phyloP scores from a whole-genome alignment of 2,113 vertebrate species.

The Gnathonemus echidnorhynchus region DNA sequence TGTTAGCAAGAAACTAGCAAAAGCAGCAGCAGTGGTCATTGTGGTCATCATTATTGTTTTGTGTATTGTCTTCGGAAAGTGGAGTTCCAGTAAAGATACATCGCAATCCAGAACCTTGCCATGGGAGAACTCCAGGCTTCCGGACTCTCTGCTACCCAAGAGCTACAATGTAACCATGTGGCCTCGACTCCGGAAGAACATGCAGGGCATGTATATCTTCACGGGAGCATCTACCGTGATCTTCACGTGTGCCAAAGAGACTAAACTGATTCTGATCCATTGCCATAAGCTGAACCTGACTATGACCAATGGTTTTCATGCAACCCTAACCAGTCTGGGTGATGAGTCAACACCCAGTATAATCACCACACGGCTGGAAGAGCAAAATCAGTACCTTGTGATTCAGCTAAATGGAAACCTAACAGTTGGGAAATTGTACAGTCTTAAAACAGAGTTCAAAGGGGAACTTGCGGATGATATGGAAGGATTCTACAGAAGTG shows the following conservation, averaged over 20 bases:
- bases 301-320: background rate
- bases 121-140: constrained; percentile 78
- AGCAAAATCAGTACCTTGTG: constrained; percentile 72
- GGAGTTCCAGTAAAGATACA: constrained; percentile 53
- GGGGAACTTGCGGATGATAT: constrained; percentile 84
- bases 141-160: constrained; percentile 54
- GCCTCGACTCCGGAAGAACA: constrained; percentile 56
- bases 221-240: constrained; percentile 61
- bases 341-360: constrained; percentile 27
- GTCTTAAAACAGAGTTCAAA: constrained; percentile 58
- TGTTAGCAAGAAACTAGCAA: constrained; percentile 68
- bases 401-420: constrained; percentile 53
- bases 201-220: constrained; percentile 64
- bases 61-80: constrained; percentile 70
- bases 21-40: constrained; percentile 57
- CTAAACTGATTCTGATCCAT: constrained; percentile 79
- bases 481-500: constrained; percentile 87
- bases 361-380: constrained; percentile 50
- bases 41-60: constrained; percentile 71
- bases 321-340: constrained; percentile 2
- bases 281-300: constrained; percentile 79
- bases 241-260: constrained; percentile 65
- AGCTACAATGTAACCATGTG: constrained; percentile 68
- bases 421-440: constrained; percentile 43
- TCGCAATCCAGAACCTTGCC: constrained; percentile 16